Evolutionary conservation across 35 echinoderm and acorn worm genomes (phyloP).

Genomic region (Stichopus chloronotus): DNA sequence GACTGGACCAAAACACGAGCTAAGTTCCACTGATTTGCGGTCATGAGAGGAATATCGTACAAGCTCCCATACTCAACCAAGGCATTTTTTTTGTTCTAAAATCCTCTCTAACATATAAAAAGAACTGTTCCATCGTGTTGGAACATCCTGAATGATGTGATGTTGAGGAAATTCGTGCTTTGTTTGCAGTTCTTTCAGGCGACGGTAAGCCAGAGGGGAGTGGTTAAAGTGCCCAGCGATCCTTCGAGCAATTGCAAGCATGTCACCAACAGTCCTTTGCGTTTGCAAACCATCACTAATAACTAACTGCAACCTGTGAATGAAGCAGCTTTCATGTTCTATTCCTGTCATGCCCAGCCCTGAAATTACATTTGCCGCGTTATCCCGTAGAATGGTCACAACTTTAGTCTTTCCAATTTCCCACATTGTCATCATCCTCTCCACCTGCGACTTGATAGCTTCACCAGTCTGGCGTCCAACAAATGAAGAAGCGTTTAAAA

Average conservation of each 20-base stretch:
- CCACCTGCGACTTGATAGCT: slow-evolving; percentile 16
- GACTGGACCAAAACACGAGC: slow-evolving; percentile 21
- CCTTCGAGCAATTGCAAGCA: slow-evolving; percentile 17
- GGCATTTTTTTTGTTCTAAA: slow-evolving; percentile 40
- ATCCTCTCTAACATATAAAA: slow-evolving; percentile 43
- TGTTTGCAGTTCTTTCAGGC: not conserved
- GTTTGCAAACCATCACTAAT: not conserved
- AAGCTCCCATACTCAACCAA: slow-evolving; percentile 62
- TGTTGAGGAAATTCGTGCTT: slow-evolving; percentile 31
- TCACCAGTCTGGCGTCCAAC: slow-evolving; percentile 25
- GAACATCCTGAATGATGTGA: slow-evolving; percentile 50
- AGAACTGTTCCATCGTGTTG: slow-evolving; percentile 49
- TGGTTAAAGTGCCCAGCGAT: slow-evolving; percentile 42
- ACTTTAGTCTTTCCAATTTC: not conserved
- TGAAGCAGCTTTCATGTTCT: not conserved
- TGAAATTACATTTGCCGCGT: slow-evolving; percentile 27
- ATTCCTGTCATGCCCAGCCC: not conserved
- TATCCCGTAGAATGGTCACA: not conserved
- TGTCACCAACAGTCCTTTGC: slow-evolving; percentile 22
- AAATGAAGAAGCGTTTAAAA: no score
- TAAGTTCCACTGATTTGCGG: slow-evolving; percentile 56
- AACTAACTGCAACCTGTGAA: not conserved
- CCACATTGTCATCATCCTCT: slow-evolving; percentile 24
- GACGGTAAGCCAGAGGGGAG: slow-evolving; percentile 10
- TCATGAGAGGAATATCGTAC: slow-evolving; percentile 30